Conservation (phyloP, 2,797 vertebrate genomes). For the Sciurus carolinensis region DNA sequence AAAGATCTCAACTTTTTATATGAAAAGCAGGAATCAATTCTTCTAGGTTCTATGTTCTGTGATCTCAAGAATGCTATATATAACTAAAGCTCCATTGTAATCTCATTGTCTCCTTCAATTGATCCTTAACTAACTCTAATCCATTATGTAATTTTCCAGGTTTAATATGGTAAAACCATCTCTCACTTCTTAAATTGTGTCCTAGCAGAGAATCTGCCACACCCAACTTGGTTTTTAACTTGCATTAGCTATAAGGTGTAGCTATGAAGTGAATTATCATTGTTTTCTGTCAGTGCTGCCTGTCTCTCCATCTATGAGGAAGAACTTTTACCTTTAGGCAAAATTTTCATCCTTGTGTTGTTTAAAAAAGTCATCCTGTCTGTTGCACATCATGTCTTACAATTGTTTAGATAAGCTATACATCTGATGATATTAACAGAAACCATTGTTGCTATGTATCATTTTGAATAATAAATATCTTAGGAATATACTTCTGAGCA, state of each 20-base stretch:
- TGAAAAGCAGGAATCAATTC: background rate
- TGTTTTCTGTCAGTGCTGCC: background rate
- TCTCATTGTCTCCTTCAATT: background rate
- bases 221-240: background rate
- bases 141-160: background rate
- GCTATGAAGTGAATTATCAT: background rate
- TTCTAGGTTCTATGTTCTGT: background rate
- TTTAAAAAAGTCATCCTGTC: background rate
- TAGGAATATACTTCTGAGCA: background rate
- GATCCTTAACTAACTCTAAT: background rate
- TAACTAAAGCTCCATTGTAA: background rate
- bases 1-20: background rate
- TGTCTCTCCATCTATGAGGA: background rate
- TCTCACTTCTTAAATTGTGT: background rate
- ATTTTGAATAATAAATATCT: conserved; percentile 60
- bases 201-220: background rate
- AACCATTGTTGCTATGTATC: conserved; percentile 15
- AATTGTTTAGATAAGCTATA: conserved; percentile 39
- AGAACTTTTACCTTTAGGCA: background rate
- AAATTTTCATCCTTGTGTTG: background rate
- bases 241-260: conserved; percentile 3
- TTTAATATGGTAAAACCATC: conserved; percentile 42
- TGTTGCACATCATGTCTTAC: background rate
- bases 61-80: background rate
- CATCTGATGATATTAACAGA: background rate